Base-by-base conservation (phyloP, 30 jellyfish, hydroid and myxozoan genomes). In the Clytia hemisphaerica region DNA sequence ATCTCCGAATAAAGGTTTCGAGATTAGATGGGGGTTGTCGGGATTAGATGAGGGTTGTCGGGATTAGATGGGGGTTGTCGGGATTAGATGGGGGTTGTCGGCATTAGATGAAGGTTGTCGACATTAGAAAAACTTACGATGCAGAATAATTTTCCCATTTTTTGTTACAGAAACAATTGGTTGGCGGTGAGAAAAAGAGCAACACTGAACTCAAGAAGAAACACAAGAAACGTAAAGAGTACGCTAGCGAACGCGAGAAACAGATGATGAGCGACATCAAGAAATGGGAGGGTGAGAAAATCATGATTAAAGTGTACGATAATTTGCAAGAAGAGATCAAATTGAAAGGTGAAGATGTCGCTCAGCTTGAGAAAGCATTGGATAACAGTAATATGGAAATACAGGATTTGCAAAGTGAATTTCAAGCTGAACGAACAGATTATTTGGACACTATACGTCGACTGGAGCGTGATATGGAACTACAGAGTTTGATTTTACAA, bases 261-360 rank as follows among this genome's bases (percentile, higher is more conserved):
- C 64, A 77, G 55, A 91, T 82, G 92, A 38, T 69, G 32, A 58
- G 77, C 44, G 99, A 94, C 4, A 82, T 82, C 26, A 85, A 91
- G 59, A 74, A 77, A 29, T 76, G 93, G 99, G 99, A 91, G 51
- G 99, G 92, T 42, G 99, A 82, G 36, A 75, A 75, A 14, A 76
- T 91, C 37, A 91, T 91, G 95, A 93, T 82, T 31, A 91, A 91
- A 37, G 99, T 91, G 35, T 91, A 91, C 61, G 99, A 91, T 69
- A 91, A 82, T 38, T 50, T 91, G 45, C 99, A 91, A 72, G 99
- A 91, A 25, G 99, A 91, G 57, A 82, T 91, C 24, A 75, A 76
- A 53, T 76, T 60, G 29, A 91, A 91, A 68, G 69, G 68, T 35
- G 71, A 83, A 37, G 66, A 71, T 78, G 83, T 91, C 50, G 83